These are phyloP conservation scores for Potamilus streckersoni DNA, from an alignment of 1,140 invertebrate species.

Conservation along the genomic window DNA sequence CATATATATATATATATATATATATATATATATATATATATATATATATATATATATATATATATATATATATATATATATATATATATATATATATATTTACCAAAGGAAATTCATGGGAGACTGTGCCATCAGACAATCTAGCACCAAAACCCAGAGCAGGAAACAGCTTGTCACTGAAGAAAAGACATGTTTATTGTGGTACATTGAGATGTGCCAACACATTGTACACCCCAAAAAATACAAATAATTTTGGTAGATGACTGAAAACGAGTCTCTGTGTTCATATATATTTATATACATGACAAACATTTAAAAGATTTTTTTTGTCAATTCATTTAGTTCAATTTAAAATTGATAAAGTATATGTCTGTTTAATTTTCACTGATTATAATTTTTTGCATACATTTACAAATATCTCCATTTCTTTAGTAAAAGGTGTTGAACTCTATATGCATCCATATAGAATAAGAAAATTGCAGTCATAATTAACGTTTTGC, in stretches of 20 bases:
- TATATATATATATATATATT: conserved; percentile 13
- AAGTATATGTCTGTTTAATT: too few species aligned
- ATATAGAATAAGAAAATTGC: too few species aligned
- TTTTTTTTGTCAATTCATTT: too few species aligned
- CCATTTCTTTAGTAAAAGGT: too few species aligned
- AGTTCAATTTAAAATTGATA: too few species aligned
- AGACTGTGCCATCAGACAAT: conserved; percentile 62
- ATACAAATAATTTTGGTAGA: neutral
- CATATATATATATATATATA: too few species aligned
- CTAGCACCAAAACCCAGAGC: conserved; percentile 67
- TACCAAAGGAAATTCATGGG: conserved; percentile 68
- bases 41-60: conserved; percentile 3
- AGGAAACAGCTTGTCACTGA: conserved; percentile 67
- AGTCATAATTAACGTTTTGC: too few species aligned
- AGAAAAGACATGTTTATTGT: conserved; percentile 25
- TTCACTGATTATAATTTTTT: too few species aligned
- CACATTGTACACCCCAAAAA: neutral
- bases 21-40: too few species aligned
- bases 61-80: conserved; percentile 11
- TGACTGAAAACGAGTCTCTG: neutral
- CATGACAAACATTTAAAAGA: neutral
- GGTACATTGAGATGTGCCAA: neutral
- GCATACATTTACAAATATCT: too few species aligned
- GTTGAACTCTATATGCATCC: too few species aligned
- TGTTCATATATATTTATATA: neutral